Base-by-base conservation (phyloP, 2,888 invertebrate species). In the Cheiracanthium punctorium region DNA sequence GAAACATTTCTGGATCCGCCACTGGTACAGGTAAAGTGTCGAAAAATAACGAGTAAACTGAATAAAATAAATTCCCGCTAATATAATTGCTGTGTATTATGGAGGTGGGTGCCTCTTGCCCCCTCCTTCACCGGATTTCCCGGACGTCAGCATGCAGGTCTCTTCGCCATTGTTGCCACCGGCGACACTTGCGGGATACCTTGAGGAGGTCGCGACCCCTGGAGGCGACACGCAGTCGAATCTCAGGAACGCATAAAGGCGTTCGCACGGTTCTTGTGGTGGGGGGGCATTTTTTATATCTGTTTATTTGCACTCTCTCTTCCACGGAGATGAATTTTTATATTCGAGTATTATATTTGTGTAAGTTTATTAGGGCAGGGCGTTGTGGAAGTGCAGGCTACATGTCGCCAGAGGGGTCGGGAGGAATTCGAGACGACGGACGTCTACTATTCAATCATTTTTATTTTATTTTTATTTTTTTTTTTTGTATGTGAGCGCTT, bases 351-450 rank as follows among this genome's bases (percentile, higher is more conserved):
- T 58, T 58, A 58, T 58, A 24, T 58, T 58, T 58, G 28, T 71
- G 79, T 71, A 52, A 71, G 58, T 58, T 24, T 79, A 79, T 79
- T 79, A 79, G 71, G 20, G 37, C 58, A 52, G n/a, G 52, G 37
- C 48, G 37, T 71, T 79, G 79, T 79, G 7, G 7, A 12, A 14
- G 5, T 28, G 33, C 24, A 43, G 79, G 70, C 79, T 28, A 30
- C 37, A 79, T 37, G 79, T 79, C 79, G 79, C 71, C 79, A 37
- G 70, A 37, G 64, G 64, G 33, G 58, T n/a, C 5, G 58, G 24
- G 58, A 37, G 58, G 24, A 20, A 58, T 58, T 58, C 58, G 58
- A 58, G 17, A 24, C 58, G 24, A 8, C 58, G 24, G 10, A 2
- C 48, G 2, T 17, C 48, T 48, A 2, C 17, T 48, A 48, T 48